Percentiles rank a stretch among this genome's conserved stretches.
Evolutionary conservation across 2,797 vertebrate species (phyloP).

Genomic region (Trachops cirrhosus): DNA sequence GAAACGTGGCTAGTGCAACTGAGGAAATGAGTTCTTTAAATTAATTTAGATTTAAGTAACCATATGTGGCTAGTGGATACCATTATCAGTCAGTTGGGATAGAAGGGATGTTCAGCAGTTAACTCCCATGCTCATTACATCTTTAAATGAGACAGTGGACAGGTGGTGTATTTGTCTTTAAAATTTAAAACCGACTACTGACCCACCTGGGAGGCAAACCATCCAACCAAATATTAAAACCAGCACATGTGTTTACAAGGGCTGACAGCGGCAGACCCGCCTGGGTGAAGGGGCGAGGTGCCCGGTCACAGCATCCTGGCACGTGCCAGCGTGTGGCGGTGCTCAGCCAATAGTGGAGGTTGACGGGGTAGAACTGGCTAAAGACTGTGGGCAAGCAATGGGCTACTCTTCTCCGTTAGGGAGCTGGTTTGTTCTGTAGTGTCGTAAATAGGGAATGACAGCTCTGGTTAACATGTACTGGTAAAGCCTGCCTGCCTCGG

Average conservation of each 20-base stretch:
- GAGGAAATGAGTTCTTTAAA: background rate
- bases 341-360: background rate
- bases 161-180: background rate
- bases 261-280: background rate
- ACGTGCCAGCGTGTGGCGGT: background rate
- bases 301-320: background rate
- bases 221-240: background rate
- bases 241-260: background rate
- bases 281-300: background rate
- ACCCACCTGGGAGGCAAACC: background rate
- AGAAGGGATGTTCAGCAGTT: background rate
- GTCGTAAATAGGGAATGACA: background rate
- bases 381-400: background rate
- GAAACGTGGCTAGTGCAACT: background rate
- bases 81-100: background rate
- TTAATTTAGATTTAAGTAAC: background rate
- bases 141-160: background rate
- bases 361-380: background rate
- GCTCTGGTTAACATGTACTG: background rate
- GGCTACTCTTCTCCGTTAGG: background rate
- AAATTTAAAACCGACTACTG: slow-evolving; percentile 12
- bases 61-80: background rate
- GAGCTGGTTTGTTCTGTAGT: background rate
- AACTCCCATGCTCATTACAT: background rate
- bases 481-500: background rate